A percentile compares a stretch with the other conserved stretches of the same genome.
These are phyloP conservation scores for Pharmacophagus antenor DNA, from an alignment of 2,888 invertebrate genomes.

Conservation along the genomic window DNA sequence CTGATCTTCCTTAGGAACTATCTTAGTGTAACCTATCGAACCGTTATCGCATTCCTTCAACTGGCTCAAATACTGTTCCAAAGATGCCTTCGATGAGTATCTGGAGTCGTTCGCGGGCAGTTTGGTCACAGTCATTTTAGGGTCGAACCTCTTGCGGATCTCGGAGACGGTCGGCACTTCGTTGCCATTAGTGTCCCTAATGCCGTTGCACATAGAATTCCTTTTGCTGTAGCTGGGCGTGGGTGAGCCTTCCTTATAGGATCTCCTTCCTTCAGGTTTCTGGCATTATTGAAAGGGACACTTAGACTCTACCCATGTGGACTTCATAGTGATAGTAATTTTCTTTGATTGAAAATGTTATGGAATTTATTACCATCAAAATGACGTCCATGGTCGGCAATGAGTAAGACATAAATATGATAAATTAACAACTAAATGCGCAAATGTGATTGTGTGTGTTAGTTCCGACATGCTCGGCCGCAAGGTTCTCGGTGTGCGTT, in stretches of 20 bases:
- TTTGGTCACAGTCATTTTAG: slow-evolving; percentile 74
- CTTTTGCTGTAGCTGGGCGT: slow-evolving; percentile 63
- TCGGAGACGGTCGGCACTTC: slow-evolving; percentile 81
- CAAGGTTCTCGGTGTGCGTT: slow-evolving; percentile 8
- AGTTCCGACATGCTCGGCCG: slow-evolving; percentile 59
- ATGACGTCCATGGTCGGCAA: slow-evolving; percentile 29
- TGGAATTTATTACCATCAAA: slow-evolving; percentile 33
- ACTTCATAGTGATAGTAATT: slow-evolving; percentile 42
- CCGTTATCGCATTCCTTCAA: slow-evolving; percentile 71
- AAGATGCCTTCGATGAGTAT: slow-evolving; percentile 54
- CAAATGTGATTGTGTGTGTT: slow-evolving; percentile 75
- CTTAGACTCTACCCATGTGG: slow-evolving; percentile 44
- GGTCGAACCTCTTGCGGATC: slow-evolving; percentile 80
- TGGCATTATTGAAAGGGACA: slow-evolving; percentile 59
- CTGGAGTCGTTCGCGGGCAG: slow-evolving; percentile 67
- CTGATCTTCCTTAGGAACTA: slow-evolving; percentile 63
- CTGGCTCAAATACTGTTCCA: slow-evolving; percentile 67
- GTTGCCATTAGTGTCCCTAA: slow-evolving; percentile 82
- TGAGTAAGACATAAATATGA: slow-evolving; percentile 22
- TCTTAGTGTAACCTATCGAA: slow-evolving; percentile 60
- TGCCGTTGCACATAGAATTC: slow-evolving; percentile 64
- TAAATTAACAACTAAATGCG: slow-evolving; percentile 42
- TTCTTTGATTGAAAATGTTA: slow-evolving; percentile 37
- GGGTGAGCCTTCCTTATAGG: slow-evolving; percentile 68
- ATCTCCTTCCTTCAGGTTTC: slow-evolving; percentile 70